These are phyloP conservation scores for Spodoptera litura DNA, from an alignment of 1,140 invertebrate genomes.

Conservation along the genomic window DNA sequence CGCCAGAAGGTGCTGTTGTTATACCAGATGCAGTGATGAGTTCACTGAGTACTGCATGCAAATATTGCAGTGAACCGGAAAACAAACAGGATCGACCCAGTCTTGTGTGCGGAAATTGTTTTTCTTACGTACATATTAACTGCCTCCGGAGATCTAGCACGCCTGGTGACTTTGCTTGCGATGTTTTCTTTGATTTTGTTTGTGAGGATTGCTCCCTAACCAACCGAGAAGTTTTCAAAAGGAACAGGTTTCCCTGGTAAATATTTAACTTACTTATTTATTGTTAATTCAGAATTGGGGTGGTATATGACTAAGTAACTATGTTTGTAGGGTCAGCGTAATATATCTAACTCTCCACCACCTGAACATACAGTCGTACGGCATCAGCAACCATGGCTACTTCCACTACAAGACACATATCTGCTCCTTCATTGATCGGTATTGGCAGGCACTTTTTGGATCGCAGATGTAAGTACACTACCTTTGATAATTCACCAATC, in stretches of 20 bases:
- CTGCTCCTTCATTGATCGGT: slow-evolving; percentile 89
- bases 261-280: too few relatives aligned
- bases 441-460: slow-evolving; percentile 89
- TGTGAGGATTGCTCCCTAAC: slow-evolving; percentile 88
- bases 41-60: slow-evolving; percentile 61
- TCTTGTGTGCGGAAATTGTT: slow-evolving; percentile 86
- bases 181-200: slow-evolving; percentile 91
- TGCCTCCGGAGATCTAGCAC: slow-evolving; percentile 88
- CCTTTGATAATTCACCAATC: slow-evolving; percentile 36
- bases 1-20: slow-evolving; percentile 6
- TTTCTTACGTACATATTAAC: slow-evolving; percentile 87
- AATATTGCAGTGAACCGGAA: slow-evolving; percentile 76
- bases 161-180: slow-evolving; percentile 90
- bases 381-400: slow-evolving; percentile 90
- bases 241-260: slow-evolving; percentile 86
- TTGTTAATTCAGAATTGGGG: not conserved
- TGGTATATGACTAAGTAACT: not conserved
- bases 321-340: slow-evolving; percentile 87
- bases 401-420: slow-evolving; percentile 92
- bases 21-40: slow-evolving; percentile 39
- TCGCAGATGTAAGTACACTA: slow-evolving; percentile 85
- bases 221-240: slow-evolving; percentile 86
- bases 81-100: slow-evolving; percentile 73
- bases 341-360: slow-evolving; percentile 89
- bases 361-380: slow-evolving; percentile 88